These are phyloP conservation scores for Xiphophorus birchmanni DNA, from an alignment of 2,797 vertebrate genomes.

Conservation along the genomic window DNA sequence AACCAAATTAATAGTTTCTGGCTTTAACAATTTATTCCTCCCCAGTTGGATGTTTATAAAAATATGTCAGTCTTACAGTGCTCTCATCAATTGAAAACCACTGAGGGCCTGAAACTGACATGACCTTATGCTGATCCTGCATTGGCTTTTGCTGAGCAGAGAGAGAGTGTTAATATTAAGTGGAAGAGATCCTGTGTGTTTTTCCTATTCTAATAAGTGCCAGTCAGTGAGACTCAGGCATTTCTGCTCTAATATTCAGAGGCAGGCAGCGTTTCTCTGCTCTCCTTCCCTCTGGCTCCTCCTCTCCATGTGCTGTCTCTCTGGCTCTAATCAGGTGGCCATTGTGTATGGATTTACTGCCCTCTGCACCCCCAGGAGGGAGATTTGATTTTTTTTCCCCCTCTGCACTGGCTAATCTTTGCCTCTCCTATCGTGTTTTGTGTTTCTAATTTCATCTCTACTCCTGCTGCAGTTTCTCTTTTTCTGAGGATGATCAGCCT, in stretches of 20 bases:
- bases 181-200: conserved; percentile 37
- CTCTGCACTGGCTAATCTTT: conserved; percentile 66
- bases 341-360: conserved; percentile 76
- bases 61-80: conserved; percentile 32
- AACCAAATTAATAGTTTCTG: conserved; percentile 1
- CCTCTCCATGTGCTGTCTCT: conserved; percentile 48
- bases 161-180: conserved; percentile 46
- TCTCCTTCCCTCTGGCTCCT: conserved; percentile 27
- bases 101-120: conserved; percentile 38
- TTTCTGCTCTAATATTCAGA: conserved; percentile 34
- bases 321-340: conserved; percentile 68
- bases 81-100: conserved; percentile 42
- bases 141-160: conserved; percentile 44
- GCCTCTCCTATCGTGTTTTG: conserved; percentile 53
- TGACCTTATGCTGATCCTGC: conserved; percentile 38
- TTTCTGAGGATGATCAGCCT: conserved; percentile 37
- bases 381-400: conserved; percentile 62
- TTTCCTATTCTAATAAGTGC: conserved; percentile 47
- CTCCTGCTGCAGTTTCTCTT: conserved; percentile 20
- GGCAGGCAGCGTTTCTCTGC: conserved; percentile 16
- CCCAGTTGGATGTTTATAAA: conserved; percentile 19
- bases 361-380: conserved; percentile 64
- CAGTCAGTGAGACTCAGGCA: conserved; percentile 38
- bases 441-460: conserved; percentile 50
- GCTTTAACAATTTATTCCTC: conserved; percentile 15